These are phyloP conservation scores for Lamellibrachia luymesi DNA, from an alignment of 1,140 invertebrate species.

Conservation along the genomic window DNA sequence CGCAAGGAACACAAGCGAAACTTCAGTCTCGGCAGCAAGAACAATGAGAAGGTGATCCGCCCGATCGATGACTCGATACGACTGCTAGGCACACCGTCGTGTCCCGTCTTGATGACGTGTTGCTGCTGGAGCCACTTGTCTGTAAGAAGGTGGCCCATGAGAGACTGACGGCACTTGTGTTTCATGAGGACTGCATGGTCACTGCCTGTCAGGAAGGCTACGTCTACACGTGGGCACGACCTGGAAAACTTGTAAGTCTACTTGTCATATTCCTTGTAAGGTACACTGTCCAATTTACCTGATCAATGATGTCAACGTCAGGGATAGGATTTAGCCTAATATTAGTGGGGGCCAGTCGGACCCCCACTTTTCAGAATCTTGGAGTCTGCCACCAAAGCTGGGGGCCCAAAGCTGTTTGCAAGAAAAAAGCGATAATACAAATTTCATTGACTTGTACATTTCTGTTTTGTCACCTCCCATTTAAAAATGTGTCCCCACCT, in stretches of 20 bases:
- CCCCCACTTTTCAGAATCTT: no score
- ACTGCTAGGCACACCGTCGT: constrained; percentile 69
- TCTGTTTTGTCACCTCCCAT: no score
- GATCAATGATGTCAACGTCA: no score
- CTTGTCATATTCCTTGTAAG: no score
- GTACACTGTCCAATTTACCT: no score
- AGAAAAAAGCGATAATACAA: no score
- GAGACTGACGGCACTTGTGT: constrained; percentile 88
- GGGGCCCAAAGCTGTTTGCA: no score
- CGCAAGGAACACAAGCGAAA: constrained; percentile 72
- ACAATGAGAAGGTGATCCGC: constrained; percentile 46
- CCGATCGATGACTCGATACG: constrained; percentile 48
- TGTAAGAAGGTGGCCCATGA: constrained; percentile 98
- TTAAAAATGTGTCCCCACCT: no score
- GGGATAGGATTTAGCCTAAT: no score
- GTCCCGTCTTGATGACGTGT: constrained; percentile 96
- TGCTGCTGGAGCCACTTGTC: constrained; percentile 90
- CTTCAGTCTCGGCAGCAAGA: constrained; percentile 65
- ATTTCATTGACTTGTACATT: no score
- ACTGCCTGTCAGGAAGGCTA: constrained; percentile 98
- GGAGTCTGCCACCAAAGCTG: no score
- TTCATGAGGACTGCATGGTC: constrained; percentile 93
- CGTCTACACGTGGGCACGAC: constrained; percentile 95
- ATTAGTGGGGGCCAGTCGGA: no score
- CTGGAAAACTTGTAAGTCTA: constrained; percentile 61